These are phyloP conservation scores for Rostratula benghalensis DNA, from an alignment of 2,113 vertebrate species.

Conservation along the genomic window DNA sequence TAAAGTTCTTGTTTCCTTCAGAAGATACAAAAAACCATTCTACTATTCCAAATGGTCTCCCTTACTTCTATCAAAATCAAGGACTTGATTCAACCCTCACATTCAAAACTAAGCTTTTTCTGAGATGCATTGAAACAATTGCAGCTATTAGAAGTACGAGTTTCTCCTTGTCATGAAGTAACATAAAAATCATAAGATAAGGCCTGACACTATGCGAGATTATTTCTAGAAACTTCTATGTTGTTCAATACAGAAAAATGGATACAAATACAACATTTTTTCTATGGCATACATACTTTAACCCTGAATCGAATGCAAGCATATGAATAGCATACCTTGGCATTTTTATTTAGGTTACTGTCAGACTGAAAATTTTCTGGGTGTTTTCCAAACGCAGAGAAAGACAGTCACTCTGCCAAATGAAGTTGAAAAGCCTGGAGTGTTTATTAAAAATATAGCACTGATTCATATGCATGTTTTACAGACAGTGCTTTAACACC, in stretches of 20 bases:
- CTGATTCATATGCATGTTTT: not conserved
- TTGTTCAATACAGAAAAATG: not conserved
- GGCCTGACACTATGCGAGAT: not conserved
- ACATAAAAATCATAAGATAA: not conserved
- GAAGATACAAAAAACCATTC: not conserved
- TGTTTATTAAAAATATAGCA: not conserved
- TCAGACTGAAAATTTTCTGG: not conserved
- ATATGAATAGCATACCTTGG: not conserved
- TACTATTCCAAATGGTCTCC: not conserved
- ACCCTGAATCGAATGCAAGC: not conserved
- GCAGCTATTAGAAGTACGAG: not conserved
- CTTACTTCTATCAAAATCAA: not conserved
- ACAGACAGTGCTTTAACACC: not conserved
- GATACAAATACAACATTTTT: not conserved
- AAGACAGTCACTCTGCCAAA: not conserved
- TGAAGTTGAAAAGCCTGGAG: not conserved
- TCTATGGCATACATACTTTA: not conserved
- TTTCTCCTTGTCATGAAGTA: not conserved
- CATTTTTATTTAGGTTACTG: constrained; percentile 2
- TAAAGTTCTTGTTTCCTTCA: not conserved
- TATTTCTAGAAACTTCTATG: not conserved
- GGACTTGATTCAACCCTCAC: not conserved
- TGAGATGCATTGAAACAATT: not conserved
- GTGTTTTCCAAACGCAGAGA: not conserved
- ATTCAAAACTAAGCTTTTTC: not conserved